Evolutionary conservation across 2,797 vertebrate species (phyloP).

Genomic region (Novumbra hubbsi): DNA sequence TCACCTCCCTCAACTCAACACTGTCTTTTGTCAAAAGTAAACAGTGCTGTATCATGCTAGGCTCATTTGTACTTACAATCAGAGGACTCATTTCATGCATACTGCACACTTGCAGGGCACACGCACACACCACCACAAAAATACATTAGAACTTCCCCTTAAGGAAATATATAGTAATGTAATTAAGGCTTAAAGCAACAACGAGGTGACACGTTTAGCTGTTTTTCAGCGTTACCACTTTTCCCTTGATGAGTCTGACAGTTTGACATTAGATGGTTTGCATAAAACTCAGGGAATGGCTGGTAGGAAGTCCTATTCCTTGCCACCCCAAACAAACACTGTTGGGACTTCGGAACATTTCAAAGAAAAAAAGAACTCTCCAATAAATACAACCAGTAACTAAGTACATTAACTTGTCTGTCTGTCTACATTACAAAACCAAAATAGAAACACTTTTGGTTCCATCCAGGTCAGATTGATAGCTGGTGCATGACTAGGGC

Average conservation of each 20-base stretch:
- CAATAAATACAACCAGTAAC: background rate
- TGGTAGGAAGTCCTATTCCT: constrained; percentile 17
- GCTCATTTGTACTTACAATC: constrained; percentile 36
- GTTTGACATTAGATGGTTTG: constrained; percentile 29
- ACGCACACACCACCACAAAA: constrained; percentile 4
- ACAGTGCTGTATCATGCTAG: background rate
- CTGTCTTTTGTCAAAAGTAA: background rate
- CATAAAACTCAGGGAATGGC: constrained; percentile 37
- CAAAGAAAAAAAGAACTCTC: background rate
- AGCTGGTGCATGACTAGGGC: constrained; percentile 43
- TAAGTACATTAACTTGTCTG: background rate
- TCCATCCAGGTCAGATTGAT: constrained; percentile 38
- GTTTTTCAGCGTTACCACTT: background rate
- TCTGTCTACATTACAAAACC: background rate
- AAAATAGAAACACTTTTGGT: constrained; percentile 10
- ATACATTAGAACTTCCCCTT: constrained; percentile 34
- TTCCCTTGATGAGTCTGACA: background rate
- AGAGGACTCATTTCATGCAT: background rate
- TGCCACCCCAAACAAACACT: constrained; percentile 13
- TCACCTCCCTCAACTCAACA: constrained; percentile 27
- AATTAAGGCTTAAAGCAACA: constrained; percentile 51
- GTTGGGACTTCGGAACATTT: constrained; percentile 9
- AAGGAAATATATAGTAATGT: constrained; percentile 47
- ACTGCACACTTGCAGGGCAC: background rate
- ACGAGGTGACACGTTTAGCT: constrained; percentile 40